These are phyloP conservation scores for Cancer borealis DNA, from an alignment of 2,888 invertebrate genomes.

Conservation along the genomic window DNA sequence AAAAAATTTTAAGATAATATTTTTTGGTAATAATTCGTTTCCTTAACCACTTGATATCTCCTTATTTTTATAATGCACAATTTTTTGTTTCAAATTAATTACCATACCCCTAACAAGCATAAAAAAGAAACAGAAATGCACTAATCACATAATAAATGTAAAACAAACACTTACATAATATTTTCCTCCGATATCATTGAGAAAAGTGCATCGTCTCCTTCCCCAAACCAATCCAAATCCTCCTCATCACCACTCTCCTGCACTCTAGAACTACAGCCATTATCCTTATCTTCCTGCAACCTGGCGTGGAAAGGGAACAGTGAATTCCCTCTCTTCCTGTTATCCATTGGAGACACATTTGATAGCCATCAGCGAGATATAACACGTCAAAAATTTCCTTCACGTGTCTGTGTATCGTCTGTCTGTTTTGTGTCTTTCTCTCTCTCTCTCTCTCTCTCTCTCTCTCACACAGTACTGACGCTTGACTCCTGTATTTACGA, in stretches of 20 bases:
- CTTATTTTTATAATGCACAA: too few species aligned
- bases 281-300: background rate
- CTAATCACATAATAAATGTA: too few species aligned
- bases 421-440: background rate
- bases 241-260: background rate
- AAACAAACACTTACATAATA: background rate
- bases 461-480: too few species aligned
- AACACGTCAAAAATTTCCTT: too few species aligned
- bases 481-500: too few species aligned
- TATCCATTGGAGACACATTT: background rate
- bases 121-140: too few species aligned
- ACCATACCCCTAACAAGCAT: too few species aligned
- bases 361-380: background rate
- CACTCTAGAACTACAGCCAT: background rate
- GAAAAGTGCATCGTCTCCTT: background rate
- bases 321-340: background rate
- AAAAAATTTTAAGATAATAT: too few species aligned
- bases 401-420: background rate
- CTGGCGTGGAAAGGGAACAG: background rate
- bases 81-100: too few species aligned
- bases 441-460: too few species aligned
- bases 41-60: too few species aligned
- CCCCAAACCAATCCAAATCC: background rate
- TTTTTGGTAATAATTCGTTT: too few species aligned
- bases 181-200: background rate